A percentile compares a stretch with the other conserved stretches of the same genome.
phyloP scores from a whole-genome alignment of 2,797 vertebrate species.

The Miichthys miiuy region DNA sequence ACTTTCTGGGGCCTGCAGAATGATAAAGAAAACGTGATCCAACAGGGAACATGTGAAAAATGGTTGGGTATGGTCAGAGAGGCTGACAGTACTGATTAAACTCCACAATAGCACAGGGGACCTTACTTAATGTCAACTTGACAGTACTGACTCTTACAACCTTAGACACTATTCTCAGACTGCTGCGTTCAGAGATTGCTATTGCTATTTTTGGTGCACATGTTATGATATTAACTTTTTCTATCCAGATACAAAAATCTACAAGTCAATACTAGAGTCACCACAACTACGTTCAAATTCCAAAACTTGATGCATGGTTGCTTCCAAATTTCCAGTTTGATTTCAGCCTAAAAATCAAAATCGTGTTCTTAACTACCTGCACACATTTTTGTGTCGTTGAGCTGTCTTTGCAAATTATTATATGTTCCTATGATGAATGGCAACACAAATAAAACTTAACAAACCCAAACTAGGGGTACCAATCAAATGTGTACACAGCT shows the following conservation, averaged over 20 bases:
- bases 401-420: not conserved
- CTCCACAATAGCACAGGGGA: not conserved
- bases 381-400: not conserved
- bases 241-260: not conserved
- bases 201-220: not conserved
- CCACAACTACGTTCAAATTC: not conserved
- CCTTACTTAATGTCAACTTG: not conserved
- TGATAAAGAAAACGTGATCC: conserved; percentile 45
- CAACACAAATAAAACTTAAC: not conserved
- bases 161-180: not conserved
- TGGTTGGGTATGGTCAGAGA: conserved; percentile 9
- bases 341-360: not conserved
- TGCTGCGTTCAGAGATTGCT: not conserved
- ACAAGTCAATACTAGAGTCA: not conserved
- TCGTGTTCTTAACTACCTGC: not conserved
- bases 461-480: not conserved
- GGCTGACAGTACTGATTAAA: not conserved
- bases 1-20: conserved; percentile 95
- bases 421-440: not conserved
- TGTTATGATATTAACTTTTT: not conserved
- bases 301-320: not conserved
- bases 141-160: not conserved
- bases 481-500: not conserved
- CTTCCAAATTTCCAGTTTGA: not conserved
- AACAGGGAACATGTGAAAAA: conserved; percentile 17